phyloP scores from a whole-genome alignment of 2,888 invertebrate species.

The Zonitis immaculata region DNA sequence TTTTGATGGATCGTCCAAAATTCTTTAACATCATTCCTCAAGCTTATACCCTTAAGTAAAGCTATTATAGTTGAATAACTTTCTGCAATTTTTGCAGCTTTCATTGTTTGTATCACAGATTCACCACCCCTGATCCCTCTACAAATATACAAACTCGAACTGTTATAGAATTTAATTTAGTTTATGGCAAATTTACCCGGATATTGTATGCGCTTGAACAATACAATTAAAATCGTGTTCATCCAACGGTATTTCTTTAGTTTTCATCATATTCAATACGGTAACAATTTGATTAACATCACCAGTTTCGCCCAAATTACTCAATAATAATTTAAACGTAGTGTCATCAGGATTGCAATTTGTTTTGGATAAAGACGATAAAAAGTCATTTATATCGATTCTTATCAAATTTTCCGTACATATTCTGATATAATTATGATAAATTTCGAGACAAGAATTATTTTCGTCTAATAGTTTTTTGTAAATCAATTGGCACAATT shows the following conservation, averaged over 20 bases:
- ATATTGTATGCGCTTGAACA: conserved; percentile 56
- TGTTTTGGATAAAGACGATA: conserved; percentile 50
- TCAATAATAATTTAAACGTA: conserved; percentile 57
- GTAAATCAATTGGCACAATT: conserved; percentile 55
- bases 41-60: conserved; percentile 52
- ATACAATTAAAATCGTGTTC: conserved; percentile 58
- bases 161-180: too few species aligned
- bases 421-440: conserved; percentile 55
- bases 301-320: conserved; percentile 55
- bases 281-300: conserved; percentile 55
- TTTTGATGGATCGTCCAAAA: conserved; percentile 46
- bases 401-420: conserved; percentile 56
- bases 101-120: conserved; percentile 56
- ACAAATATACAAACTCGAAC: too few species aligned
- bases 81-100: conserved; percentile 51
- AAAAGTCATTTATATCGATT: conserved; percentile 49
- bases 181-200: conserved; percentile 51
- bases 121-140: conserved; percentile 49
- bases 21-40: conserved; percentile 45
- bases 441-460: conserved; percentile 51
- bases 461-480: conserved; percentile 49
- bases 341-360: conserved; percentile 45
- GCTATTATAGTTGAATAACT: conserved; percentile 52
- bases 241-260: conserved; percentile 51
- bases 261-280: conserved; percentile 59